Base-by-base conservation (phyloP, 1,140 invertebrate species). In the Camponotus pennsylvanicus region DNA sequence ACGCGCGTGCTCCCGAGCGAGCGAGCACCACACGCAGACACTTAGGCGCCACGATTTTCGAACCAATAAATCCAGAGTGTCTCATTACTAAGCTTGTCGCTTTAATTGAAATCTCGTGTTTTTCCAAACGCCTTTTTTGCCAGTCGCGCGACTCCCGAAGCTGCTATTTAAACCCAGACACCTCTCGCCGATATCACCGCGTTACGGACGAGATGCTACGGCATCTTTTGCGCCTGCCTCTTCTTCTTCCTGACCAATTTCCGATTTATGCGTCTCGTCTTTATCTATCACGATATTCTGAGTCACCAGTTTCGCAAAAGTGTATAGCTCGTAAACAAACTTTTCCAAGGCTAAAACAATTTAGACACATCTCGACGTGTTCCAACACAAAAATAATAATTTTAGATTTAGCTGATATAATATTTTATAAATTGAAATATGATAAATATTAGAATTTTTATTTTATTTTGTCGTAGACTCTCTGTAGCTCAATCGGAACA, bases 21-120 rank as follows among this genome's bases (percentile, higher is more conserved):
- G 52, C 66, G 49, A 61, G 85, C 85, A 80, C 88, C 83, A 77
- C 88, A 90, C 83, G 86, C 90, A 93, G 92, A 93, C 92, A 85
- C 70, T 89, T 78, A 85, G 92, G 92, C 91, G 92, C 92, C 90
- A 89, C 59, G 69, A 79, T 84, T 90, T 87, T 67, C 67, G 86
- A 85, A 87, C 91, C 92, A 92, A 94, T 95, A 94, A 95, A 94
- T 94, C 91, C 91, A 90, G 86, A 88, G 88, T 84, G 89, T 90
- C 93, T 94, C 94, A 94, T 94, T 95, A 94, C 90, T 94, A 94
- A 94, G 89, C 94, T 91, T 94, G 93, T 95, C 93, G 92, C 93
- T 95, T 94, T 95, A 95, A 95, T 95, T 95, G 94, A 95, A 95
- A 94, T 95, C 92, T 93, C 93, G 93, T 95, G 94, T 95, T 94